Conservation (phyloP, 2,888 invertebrate species). For the Drepanosiphum platanoidis region DNA sequence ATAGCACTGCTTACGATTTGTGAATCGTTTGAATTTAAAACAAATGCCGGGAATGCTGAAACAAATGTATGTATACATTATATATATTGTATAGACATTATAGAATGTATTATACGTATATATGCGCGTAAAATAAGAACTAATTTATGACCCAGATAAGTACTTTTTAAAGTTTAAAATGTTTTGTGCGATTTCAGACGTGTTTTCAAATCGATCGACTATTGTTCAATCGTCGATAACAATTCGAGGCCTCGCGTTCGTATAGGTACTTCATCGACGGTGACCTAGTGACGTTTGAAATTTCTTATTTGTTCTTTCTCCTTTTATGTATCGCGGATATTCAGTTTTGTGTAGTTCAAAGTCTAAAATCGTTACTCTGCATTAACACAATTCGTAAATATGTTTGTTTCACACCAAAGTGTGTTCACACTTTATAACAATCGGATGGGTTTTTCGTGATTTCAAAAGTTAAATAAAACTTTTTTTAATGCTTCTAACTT, state of each 20-base stretch:
- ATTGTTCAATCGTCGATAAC: background rate
- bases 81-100: background rate
- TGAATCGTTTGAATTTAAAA: conserved; percentile 25
- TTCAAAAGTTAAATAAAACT: background rate
- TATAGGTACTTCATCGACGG: background rate
- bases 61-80: background rate
- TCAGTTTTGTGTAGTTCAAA: background rate
- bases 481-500: background rate
- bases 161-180: background rate
- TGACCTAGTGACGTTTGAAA: background rate
- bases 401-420: background rate
- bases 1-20: background rate
- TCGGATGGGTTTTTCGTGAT: background rate
- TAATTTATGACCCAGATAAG: background rate
- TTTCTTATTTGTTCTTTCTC: background rate
- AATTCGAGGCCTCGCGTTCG: background rate
- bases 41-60: background rate
- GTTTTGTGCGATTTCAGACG: background rate
- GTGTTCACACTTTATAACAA: background rate
- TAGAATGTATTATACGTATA: no score
- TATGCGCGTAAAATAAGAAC: background rate
- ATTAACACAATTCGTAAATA: background rate
- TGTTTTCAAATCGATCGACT: background rate
- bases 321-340: background rate
- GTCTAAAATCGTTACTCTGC: background rate